phyloP scores from a whole-genome alignment of 2,797 vertebrate genomes.

The Megalops cyprinoides region DNA sequence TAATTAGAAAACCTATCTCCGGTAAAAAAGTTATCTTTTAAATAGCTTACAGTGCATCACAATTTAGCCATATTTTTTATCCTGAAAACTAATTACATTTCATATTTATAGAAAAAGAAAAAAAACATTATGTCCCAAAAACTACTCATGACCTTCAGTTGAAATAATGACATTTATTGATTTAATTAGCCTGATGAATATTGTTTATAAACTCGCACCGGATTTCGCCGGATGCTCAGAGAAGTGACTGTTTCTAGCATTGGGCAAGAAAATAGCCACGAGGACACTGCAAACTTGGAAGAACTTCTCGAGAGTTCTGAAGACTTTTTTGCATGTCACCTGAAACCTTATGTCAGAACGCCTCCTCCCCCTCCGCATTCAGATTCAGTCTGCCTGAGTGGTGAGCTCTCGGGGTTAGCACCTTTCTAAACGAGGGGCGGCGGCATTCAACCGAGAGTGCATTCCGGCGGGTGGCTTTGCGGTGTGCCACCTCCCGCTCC shows the following conservation, averaged over 20 bases:
- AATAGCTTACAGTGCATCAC: slow-evolving; percentile 76
- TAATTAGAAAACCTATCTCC: slow-evolving; percentile 78
- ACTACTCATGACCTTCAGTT: slow-evolving; percentile 69
- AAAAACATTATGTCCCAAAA: slow-evolving; percentile 67
- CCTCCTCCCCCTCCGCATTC: not conserved
- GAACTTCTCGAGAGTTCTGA: slow-evolving; percentile 1
- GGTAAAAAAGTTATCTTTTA: slow-evolving; percentile 76
- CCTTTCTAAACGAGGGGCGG: not conserved
- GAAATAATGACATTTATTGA: slow-evolving; percentile 61
- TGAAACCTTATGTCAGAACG: not conserved
- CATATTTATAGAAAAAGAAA: slow-evolving; percentile 21
- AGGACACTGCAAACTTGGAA: not conserved
- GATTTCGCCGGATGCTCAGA: not conserved
- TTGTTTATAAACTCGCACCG: slow-evolving; percentile 58
- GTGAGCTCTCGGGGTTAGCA: too few species aligned
- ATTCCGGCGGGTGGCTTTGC: not conserved
- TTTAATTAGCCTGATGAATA: slow-evolving; percentile 74
- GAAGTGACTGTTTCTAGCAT: not conserved
- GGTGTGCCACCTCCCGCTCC: not conserved
- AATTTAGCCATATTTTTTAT: slow-evolving; percentile 74
- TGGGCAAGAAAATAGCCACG: slow-evolving; percentile 4
- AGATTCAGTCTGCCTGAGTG: not conserved
- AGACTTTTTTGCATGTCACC: not conserved
- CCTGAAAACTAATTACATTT: slow-evolving; percentile 79
- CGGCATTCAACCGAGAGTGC: not conserved